These are phyloP conservation scores for Diorhabda carinulata DNA, from an alignment of 1,140 invertebrate species.

Conservation along the genomic window DNA sequence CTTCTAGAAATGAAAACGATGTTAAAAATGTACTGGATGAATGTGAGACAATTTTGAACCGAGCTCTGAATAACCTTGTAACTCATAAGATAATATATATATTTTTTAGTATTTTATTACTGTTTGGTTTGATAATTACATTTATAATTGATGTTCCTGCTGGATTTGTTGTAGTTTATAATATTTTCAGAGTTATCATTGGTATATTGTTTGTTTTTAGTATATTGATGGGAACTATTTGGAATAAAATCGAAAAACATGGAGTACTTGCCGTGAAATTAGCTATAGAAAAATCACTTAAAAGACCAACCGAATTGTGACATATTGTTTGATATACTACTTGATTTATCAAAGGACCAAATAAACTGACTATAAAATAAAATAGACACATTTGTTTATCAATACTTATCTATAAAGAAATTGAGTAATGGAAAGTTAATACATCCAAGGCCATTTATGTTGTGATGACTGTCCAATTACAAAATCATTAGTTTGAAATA, in stretches of 20 bases:
- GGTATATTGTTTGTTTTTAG: slow-evolving; percentile 64
- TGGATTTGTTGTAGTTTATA: slow-evolving; percentile 50
- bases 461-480: too few species aligned
- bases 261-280: slow-evolving; percentile 66
- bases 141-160: slow-evolving; percentile 46
- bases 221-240: slow-evolving; percentile 71
- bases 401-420: neutral
- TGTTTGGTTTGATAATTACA: slow-evolving; percentile 45
- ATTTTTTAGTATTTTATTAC: slow-evolving; percentile 50
- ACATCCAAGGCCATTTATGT: too few species aligned
- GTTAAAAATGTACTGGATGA: slow-evolving; percentile 54
- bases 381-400: neutral
- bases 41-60: slow-evolving; percentile 58
- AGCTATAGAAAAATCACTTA: slow-evolving; percentile 53
- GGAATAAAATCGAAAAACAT: slow-evolving; percentile 75
- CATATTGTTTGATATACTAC: neutral
- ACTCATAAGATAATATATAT: slow-evolving; percentile 60
- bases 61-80: slow-evolving; percentile 54
- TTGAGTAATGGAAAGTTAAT: too few species aligned
- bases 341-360: neutral
- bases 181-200: slow-evolving; percentile 57
- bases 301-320: slow-evolving; percentile 15
- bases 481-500: too few species aligned
- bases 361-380: neutral
- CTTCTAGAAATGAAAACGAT: slow-evolving; percentile 35